Evolutionary conservation across 2,888 invertebrate species (phyloP), one percentile per base, ranked within the genome.

Genomic region (Rosalia funebris): DNA sequence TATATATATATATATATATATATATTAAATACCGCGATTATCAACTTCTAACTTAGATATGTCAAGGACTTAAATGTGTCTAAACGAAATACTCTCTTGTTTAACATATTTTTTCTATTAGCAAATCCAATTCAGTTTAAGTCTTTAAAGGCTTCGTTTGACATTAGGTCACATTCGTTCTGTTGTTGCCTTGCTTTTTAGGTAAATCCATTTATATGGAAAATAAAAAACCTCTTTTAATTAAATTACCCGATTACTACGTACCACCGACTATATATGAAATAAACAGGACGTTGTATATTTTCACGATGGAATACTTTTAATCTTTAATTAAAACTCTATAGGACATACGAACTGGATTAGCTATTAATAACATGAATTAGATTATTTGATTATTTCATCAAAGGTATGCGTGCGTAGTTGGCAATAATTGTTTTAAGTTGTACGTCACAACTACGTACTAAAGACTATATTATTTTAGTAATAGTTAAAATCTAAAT

Each of bases 91-190:
- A 52, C 50, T 56, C 52, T 56, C 41, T n/a, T 59, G 47, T 59
- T 48, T 37, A 31, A 45, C 53, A 54, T 63, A 53, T 58, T 56
- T 60, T 53, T 55, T 57, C 68, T 61, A 67, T 70, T 68, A 68
- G 66, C 56, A 66, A 66, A 66, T 66, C 65, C 63, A 60, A 66
- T 66, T 66, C 62, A 56, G 56, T 57, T 52, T 47, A 50, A 58
- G 59, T 57, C 61, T 60, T 59, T 53, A 61, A 44, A 53, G 72
- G 73, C 70, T 74, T 74, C 73, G 60, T 65, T 69, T 70, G 72
- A 71, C 73, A 71, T 69, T 66, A 67, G 68, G 72, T 71, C 70
- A 71, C 69, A 62, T 63, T 65, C 52, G 61, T 62, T 57, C 48
- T 61, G 55, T 39, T 60, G 54, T 54, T 58, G 58, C 60, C 48